Evolutionary conservation across 2,888 invertebrate genomes (phyloP), one percentile per base, ranked within the genome.

Genomic region (Temnothorax rugatulus): DNA sequence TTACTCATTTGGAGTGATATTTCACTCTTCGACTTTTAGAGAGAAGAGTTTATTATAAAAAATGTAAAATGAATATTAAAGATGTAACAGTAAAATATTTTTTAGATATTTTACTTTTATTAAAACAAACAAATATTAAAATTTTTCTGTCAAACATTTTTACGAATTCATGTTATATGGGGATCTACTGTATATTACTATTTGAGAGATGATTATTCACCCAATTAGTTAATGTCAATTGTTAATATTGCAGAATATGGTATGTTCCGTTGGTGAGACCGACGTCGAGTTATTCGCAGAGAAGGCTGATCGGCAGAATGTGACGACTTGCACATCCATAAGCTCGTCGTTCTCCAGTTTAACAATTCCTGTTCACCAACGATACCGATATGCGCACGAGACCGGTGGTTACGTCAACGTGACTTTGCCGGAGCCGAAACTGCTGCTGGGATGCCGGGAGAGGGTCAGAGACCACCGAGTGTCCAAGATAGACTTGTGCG

Each of bases 271-370:
- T 3, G 94, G 94, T 8, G 93, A 94, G 89, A 92, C 91, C 38
- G 91, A 95, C 82, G 91, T 94, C 0, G 95, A 95, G 86, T 77
- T 92, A 15, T 94, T 94, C 77, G 90, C 91, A 5, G 94, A 94
- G 64, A 93, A 92, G 50, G 93, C 94, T 21, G 61, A 85, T 8
- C 54, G 77, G 1, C 95, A 95, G 81, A 91, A 92, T 68, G 86
- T 94, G 34, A 92, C 93, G 0, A 73, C 92, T 8, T 94, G 95
- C 47, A 76, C 91, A 13, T 57, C 59, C 21, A 77, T 94, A 18
- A 89, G 57, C 34, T 73, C 77, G 44, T 79, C 79, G 9, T 71
- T 9, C 1, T 69, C 71, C 5, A 83, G 74, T 11, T 86, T 94
- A 18, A 88, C 77, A 7, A 74, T 94, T 15, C 94, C 94, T 25